Evolutionary conservation across 2,888 invertebrate genomes (phyloP), one percentile per base, ranked within the genome.

Genomic region (Poecilus cupreus): DNA sequence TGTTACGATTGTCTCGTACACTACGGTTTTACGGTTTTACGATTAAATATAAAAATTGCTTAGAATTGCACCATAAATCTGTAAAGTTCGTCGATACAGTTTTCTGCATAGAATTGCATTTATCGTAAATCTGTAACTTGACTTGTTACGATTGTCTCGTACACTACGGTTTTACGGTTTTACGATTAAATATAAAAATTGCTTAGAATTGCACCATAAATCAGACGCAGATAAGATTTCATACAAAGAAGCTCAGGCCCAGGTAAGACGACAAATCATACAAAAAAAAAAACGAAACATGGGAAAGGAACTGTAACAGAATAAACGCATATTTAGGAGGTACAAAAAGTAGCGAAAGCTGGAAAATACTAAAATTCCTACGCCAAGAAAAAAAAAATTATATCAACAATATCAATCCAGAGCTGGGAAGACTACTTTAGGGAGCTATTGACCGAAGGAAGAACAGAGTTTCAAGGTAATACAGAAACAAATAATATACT

Each of bases 271-370:
- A 60, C 3, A 60, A 24, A 60, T 60, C 10, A 60, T 13, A 16
- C 22, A 10, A 60, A 60, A 60, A 24, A 10, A 60, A 60, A 18
- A 60, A 60, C 60, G 24, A 60, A 60, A 26, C 26, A 60, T 60
- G 22, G 22, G 60, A 60, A 60, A 60, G n/a, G 60, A 60, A 24
- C n/a, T 24, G 60, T n/a, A 60, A 60, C 18, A 22, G 26, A 24
- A 60, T 60, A 5, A 60, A 60, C 60, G 18, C 26, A 20, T 60
- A 60, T 26, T n/a, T 60, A 11, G 60, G 24, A 24, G 60, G 24
- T 22, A 22, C 4, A 24, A 60, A 11, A 60, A 60, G 60, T 60
- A 24, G n/a, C 4, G 22, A 24, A 24, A 60, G 60, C 24, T 60
- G 60, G 60, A 60, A 60, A 26, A 2, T 60, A 60, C 4, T 60